These are phyloP conservation scores for Drosophila formosana DNA, from an alignment of 2,888 invertebrate species.

Conservation along the genomic window DNA sequence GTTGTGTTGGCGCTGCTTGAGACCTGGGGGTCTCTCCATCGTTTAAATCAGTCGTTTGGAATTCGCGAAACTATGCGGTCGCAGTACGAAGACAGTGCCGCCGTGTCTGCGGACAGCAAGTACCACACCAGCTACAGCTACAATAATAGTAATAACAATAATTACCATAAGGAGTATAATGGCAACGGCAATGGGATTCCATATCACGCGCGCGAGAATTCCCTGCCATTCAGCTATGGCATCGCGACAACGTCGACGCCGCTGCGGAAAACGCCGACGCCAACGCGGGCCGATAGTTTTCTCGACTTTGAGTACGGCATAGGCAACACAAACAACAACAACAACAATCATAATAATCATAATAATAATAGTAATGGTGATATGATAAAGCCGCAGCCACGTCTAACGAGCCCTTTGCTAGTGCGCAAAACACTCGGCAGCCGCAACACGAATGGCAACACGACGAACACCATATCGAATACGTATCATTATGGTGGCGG, in stretches of 20 bases:
- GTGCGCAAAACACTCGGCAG: constrained; percentile 90
- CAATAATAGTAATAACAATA: constrained; percentile 67
- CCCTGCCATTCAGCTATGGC: constrained; percentile 95
- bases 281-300: constrained; percentile 73
- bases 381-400: constrained; percentile 90
- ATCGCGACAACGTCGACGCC: constrained; percentile 84
- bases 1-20: constrained; percentile 36
- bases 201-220: constrained; percentile 95
- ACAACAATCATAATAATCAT: constrained; percentile 35
- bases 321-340: constrained; percentile 28
- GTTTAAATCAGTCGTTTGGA: constrained; percentile 83
- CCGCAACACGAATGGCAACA: constrained; percentile 34
- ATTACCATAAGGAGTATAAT: constrained; percentile 62
- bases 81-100: constrained; percentile 81
- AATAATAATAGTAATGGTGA: constrained; percentile 41
- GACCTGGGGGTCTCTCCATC: constrained; percentile 45
- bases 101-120: constrained; percentile 63
- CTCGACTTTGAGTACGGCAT: constrained; percentile 70
- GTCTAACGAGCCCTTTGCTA: constrained; percentile 93
- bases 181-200: constrained; percentile 87
- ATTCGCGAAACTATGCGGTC: constrained; percentile 85
- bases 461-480: constrained; percentile 64
- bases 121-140: constrained; percentile 63
- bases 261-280: constrained; percentile 76
- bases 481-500: constrained; percentile 62